These are phyloP conservation scores for Branchellion lobata DNA, from an alignment of 2,888 invertebrate genomes.

Conservation along the genomic window DNA sequence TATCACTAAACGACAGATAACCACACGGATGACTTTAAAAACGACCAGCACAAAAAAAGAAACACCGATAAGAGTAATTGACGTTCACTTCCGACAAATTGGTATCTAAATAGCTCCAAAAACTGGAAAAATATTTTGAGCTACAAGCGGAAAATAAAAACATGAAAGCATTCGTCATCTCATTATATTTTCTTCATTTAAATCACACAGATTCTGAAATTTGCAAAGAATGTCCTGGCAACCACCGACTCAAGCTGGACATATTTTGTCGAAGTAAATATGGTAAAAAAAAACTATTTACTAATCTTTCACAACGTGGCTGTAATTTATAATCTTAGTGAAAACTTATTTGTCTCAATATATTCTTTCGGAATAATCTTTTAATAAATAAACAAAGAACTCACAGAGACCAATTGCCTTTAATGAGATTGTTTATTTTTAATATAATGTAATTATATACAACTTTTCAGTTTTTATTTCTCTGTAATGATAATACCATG, in stretches of 20 bases:
- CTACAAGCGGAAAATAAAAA: no score
- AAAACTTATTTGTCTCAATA: neutral
- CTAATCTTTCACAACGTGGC: no score
- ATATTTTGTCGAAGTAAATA: constrained; percentile 16
- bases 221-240: neutral
- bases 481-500: no score
- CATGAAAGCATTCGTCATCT: no score
- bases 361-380: neutral
- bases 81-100: no score
- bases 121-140: no score
- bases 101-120: no score
- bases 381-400: no score
- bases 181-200: no score
- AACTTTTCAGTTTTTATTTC: neutral
- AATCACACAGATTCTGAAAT: neutral
- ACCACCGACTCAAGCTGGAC: neutral
- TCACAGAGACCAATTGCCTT: no score
- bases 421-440: no score
- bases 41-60: neutral
- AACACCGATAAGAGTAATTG: neutral
- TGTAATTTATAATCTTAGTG: neutral
- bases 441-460: no score
- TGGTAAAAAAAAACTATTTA: neutral
- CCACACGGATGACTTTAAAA: neutral
- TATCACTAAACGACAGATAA: neutral